Conservation (phyloP, 2,888 invertebrate genomes). For the Ophion ellenae region DNA sequence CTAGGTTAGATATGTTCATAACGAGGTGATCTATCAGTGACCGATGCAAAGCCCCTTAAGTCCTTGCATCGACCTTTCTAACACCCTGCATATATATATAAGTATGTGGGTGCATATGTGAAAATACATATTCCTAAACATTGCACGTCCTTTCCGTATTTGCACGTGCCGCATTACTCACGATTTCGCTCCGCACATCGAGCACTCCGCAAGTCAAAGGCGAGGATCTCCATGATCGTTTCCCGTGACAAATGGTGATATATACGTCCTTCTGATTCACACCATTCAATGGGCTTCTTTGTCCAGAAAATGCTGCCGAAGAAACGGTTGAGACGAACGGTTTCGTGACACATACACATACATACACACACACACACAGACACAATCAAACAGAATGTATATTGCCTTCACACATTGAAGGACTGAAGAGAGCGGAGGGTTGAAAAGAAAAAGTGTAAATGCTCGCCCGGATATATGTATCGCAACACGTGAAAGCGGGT, state of each 20-base stretch:
- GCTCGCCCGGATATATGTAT: constrained; percentile 13
- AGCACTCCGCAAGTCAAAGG: background rate
- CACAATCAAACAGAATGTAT: background rate
- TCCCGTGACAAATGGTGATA: background rate
- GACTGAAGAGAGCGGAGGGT: constrained; percentile 10
- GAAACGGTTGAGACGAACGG: constrained; percentile 7
- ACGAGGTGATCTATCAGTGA: too few relatives aligned
- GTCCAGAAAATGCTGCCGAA: background rate
- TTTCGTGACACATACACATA: background rate
- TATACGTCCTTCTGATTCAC: constrained; percentile 10
- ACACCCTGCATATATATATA: too few relatives aligned
- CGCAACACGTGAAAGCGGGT: constrained; percentile 4
- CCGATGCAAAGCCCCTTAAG: too few relatives aligned
- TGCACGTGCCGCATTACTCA: too few relatives aligned
- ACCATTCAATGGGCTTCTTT: constrained; percentile 2
- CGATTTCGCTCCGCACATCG: background rate
- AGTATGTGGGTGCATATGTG: too few relatives aligned
- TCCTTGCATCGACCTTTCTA: too few relatives aligned
- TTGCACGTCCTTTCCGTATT: too few relatives aligned
- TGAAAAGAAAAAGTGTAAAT: constrained; percentile 25
- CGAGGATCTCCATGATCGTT: background rate
- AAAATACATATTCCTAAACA: too few relatives aligned
- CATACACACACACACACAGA: background rate
- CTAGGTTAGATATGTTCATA: too few relatives aligned
- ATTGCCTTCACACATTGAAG: constrained; percentile 9